phyloP scores from a whole-genome alignment of 2,888 invertebrate genomes.

The Tinea semifulvella region DNA sequence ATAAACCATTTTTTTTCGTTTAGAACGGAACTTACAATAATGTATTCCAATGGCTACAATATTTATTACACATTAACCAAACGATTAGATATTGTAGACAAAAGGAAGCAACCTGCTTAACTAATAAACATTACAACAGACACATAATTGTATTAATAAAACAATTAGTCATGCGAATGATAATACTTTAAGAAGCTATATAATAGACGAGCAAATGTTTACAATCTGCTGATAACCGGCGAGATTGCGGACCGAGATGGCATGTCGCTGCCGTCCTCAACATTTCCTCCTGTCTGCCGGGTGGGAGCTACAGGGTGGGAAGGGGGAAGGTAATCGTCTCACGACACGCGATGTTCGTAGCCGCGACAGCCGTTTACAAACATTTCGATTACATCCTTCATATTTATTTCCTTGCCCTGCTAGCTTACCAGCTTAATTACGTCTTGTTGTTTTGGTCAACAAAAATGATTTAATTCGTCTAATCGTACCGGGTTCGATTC shows the following conservation, averaged over 20 bases:
- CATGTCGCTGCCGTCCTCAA: constrained; percentile 13
- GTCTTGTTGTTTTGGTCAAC: constrained; percentile 19
- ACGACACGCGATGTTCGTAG: constrained; percentile 14
- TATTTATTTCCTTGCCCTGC: constrained; percentile 48
- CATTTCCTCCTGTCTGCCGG: constrained; percentile 14
- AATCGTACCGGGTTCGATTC: too few relatives aligned
- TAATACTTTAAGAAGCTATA: not conserved
- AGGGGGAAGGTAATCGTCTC: constrained; percentile 35
- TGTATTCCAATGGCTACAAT: too few relatives aligned
- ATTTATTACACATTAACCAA: too few relatives aligned
- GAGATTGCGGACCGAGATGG: constrained; percentile 13
- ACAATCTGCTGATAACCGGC: constrained; percentile 11
- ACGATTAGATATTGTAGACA: too few relatives aligned
- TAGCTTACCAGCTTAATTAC: constrained; percentile 39
- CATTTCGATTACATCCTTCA: constrained; percentile 55
- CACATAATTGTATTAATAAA: constrained; percentile 2
- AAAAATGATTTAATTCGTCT: constrained; percentile 17
- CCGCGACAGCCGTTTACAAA: constrained; percentile 52
- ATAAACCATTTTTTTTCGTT: too few relatives aligned
- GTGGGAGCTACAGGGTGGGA: constrained; percentile 17
- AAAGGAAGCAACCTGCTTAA: too few relatives aligned
- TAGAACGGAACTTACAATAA: too few relatives aligned
- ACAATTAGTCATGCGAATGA: constrained; percentile 1
- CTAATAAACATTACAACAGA: constrained; percentile 2
- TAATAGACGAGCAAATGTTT: constrained; percentile 8